Conservation (phyloP, 2,797 vertebrate species). For the Corythornis leucogaster region DNA sequence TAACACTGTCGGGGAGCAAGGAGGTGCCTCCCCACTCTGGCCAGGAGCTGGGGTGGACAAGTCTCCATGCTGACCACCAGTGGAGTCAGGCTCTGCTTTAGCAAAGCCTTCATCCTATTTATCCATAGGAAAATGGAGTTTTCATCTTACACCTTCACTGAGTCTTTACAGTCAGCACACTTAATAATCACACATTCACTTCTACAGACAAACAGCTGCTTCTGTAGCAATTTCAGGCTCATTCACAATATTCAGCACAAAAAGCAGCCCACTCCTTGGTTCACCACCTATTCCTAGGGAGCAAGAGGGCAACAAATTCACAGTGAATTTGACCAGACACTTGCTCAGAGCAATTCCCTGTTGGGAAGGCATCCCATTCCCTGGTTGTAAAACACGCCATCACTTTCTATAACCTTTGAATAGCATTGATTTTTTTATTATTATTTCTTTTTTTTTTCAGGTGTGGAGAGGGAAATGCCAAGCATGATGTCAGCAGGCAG, state of each 20-base stretch:
- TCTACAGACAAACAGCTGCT: neutral
- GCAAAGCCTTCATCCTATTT: neutral
- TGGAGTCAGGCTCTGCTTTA: neutral
- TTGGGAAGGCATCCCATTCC: neutral
- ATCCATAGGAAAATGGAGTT: neutral
- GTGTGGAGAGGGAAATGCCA: neutral
- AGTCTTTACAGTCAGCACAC: neutral
- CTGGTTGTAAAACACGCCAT: neutral
- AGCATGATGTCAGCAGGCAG: neutral
- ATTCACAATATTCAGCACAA: neutral
- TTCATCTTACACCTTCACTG: neutral
- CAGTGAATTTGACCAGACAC: neutral
- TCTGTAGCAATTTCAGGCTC: neutral
- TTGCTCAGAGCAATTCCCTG: neutral
- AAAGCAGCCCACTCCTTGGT: neutral
- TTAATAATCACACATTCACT: neutral
- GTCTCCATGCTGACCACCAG: rapidly evolving
- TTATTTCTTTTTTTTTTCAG: neutral
- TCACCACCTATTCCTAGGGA: neutral
- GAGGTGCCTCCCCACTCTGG: neutral
- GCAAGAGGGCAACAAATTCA: neutral
- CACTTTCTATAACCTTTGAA: neutral
- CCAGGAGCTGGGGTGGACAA: neutral
- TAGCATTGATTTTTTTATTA: neutral
- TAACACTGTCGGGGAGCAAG: neutral